Percentiles rank a stretch among this genome's conserved stretches.
phyloP scores from a whole-genome alignment of 2,113 vertebrate genomes.

The Monarcha castaneiventris region DNA sequence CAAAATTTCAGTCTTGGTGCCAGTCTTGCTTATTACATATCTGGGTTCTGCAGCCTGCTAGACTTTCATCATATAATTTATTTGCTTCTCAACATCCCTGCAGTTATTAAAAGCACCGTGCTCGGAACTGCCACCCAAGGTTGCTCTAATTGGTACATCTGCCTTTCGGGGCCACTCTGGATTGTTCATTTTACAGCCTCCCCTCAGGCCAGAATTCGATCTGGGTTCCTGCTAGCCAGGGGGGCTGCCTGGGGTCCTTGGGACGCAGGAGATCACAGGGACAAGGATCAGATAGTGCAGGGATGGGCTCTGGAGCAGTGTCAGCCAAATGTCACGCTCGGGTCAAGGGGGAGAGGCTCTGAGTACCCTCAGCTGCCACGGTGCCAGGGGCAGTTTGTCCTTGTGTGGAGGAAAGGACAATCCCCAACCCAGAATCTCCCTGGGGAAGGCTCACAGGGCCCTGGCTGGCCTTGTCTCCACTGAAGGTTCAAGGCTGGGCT shows the following conservation, averaged over 20 bases:
- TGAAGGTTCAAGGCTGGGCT: not conserved
- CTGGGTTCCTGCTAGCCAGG: not conserved
- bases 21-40: constrained; percentile 51
- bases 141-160: constrained; percentile 57
- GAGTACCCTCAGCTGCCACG: not conserved
- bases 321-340: not conserved
- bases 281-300: not conserved
- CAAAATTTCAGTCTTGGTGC: constrained; percentile 52
- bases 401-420: not conserved
- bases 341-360: not conserved
- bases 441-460: not conserved
- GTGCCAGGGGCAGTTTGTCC: not conserved
- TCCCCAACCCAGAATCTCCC: not conserved
- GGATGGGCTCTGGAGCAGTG: not conserved
- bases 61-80: constrained; percentile 61
- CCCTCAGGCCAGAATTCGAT: not conserved
- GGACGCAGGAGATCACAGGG: not conserved
- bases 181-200: constrained; percentile 13
- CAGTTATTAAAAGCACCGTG: constrained; percentile 44
- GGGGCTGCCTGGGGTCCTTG: not conserved
- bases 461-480: not conserved
- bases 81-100: constrained; percentile 62
- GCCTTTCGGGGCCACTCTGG: constrained; percentile 13
- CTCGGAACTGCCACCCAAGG: constrained; percentile 22
- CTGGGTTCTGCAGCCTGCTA: constrained; percentile 44